These are phyloP conservation scores for Apamea anceps DNA, from an alignment of 2,888 invertebrate genomes.

Conservation along the genomic window DNA sequence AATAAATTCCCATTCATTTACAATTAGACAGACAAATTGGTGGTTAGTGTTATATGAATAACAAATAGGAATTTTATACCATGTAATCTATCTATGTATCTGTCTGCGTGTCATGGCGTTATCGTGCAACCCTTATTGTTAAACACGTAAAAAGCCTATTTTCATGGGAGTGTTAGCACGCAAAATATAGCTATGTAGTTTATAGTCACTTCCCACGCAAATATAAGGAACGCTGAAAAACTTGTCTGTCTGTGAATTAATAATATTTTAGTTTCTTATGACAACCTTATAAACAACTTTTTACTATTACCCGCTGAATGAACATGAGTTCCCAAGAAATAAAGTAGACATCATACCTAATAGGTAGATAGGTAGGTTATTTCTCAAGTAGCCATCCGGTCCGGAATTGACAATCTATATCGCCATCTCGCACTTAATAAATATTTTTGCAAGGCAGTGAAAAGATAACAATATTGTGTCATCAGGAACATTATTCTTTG, in stretches of 20 bases:
- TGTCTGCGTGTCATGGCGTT: constrained; percentile 34
- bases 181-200: constrained; percentile 52
- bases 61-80: constrained; percentile 6
- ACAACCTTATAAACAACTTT: constrained; percentile 39
- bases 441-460: neutral
- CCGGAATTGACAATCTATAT: neutral
- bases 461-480: neutral
- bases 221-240: constrained; percentile 55
- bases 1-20: constrained; percentile 7
- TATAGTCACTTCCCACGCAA: constrained; percentile 67
- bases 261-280: constrained; percentile 57
- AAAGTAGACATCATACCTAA: neutral
- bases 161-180: constrained; percentile 60
- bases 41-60: neutral
- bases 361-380: neutral
- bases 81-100: neutral
- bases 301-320: constrained; percentile 22
- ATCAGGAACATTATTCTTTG: neutral
- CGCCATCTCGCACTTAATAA: neutral
- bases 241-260: constrained; percentile 59
- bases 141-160: constrained; percentile 53
- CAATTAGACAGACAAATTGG: constrained; percentile 15
- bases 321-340: constrained; percentile 22
- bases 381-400: neutral
- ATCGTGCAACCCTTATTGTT: constrained; percentile 47